Conservation (phyloP, 2,888 invertebrate species). For the Branchipolynoe longqiensis region DNA sequence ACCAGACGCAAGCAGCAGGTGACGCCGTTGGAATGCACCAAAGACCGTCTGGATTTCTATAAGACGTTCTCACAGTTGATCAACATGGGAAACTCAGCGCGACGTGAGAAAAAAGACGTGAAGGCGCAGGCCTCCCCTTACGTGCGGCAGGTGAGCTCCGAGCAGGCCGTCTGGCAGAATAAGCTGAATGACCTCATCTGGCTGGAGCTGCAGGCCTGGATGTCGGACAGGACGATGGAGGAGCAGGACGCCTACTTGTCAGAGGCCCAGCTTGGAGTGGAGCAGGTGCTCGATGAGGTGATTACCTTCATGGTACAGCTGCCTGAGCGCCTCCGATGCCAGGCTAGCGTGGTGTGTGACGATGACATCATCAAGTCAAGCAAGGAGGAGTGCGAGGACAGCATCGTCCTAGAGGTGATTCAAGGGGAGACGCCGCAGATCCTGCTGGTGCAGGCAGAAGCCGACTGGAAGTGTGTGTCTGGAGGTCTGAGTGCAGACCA, state of each 20-base stretch:
- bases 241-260: slow-evolving; percentile 91
- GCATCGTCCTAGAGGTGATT: not conserved
- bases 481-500: not conserved
- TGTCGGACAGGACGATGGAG: slow-evolving; percentile 84
- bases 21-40: slow-evolving; percentile 65
- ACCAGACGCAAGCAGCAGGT: not conserved
- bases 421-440: not conserved
- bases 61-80: slow-evolving; percentile 89
- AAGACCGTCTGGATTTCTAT: slow-evolving; percentile 75
- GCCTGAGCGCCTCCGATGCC: not conserved
- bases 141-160: slow-evolving; percentile 85
- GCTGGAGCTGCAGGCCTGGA: slow-evolving; percentile 92
- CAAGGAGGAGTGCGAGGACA: too few relatives aligned
- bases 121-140: slow-evolving; percentile 69
- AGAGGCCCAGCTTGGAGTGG: slow-evolving; percentile 88
- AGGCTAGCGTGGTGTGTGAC: too few relatives aligned
- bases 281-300: slow-evolving; percentile 88
- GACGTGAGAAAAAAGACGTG: slow-evolving; percentile 74
- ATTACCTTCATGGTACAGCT: slow-evolving; percentile 85
- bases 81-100: slow-evolving; percentile 84
- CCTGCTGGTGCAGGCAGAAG: slow-evolving; percentile 57
- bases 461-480: too few relatives aligned
- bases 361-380: too few relatives aligned
- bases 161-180: slow-evolving; percentile 93
- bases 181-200: slow-evolving; percentile 94